Conservation (phyloP, 1,140 invertebrate species). For the Zaprionus davidi region DNA sequence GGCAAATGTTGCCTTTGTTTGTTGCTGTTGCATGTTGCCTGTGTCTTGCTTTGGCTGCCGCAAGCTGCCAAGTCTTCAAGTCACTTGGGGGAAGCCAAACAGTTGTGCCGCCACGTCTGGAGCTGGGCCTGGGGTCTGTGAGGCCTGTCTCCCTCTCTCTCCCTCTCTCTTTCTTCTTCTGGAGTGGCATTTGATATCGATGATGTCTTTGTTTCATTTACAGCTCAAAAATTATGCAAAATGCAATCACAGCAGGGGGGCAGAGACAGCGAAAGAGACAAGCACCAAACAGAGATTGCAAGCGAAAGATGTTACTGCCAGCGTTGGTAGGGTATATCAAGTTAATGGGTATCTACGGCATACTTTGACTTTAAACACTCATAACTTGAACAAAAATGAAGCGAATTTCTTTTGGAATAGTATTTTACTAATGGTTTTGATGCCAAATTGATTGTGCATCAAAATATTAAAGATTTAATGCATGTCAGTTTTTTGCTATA, state of each 20-base stretch:
- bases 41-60: constrained; percentile 15
- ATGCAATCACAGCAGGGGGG: constrained; percentile 49
- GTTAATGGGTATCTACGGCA: background rate
- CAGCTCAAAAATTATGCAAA: constrained; percentile 52
- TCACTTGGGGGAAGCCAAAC: constrained; percentile 58
- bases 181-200: constrained; percentile 74
- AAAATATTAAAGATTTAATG: background rate
- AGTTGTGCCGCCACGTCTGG: constrained; percentile 37
- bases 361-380: background rate
- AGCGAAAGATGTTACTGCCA: constrained; percentile 35
- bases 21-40: constrained; percentile 11
- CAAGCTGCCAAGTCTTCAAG: constrained; percentile 8
- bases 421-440: background rate
- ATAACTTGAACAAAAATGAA: background rate
- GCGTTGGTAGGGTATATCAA: background rate
- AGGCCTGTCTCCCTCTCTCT: constrained; percentile 6
- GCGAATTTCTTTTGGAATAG: background rate
- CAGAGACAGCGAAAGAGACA: constrained; percentile 32
- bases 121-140: background rate
- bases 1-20: constrained; percentile 16
- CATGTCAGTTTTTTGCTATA: background rate
- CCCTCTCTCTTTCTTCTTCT: constrained; percentile 7
- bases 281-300: constrained; percentile 38
- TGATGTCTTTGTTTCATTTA: constrained; percentile 80
- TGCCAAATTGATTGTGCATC: background rate